These are phyloP conservation scores for Microcebus tavaratra DNA, from an alignment of 2,113 vertebrate genomes.

Conservation along the genomic window DNA sequence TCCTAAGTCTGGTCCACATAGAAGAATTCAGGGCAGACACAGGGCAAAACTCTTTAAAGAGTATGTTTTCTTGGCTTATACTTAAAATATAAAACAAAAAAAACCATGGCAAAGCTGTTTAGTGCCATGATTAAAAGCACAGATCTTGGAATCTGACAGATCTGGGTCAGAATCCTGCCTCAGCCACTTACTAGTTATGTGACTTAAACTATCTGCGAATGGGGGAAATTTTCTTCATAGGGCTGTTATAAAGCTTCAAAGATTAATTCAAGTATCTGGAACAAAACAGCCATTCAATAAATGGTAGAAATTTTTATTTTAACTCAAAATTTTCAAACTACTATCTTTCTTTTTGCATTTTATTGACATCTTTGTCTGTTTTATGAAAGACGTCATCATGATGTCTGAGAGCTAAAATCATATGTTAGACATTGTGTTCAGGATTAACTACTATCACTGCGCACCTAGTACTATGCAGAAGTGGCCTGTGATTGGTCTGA, in stretches of 20 bases:
- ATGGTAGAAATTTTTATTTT: background rate
- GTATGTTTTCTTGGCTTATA: conserved; percentile 3
- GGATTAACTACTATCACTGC: background rate
- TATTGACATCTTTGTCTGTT: background rate
- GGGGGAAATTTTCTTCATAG: background rate
- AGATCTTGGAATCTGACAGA: background rate
- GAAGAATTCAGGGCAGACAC: background rate
- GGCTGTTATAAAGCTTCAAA: background rate
- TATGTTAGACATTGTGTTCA: background rate
- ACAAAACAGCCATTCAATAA: conserved; percentile 2
- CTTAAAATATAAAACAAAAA: conserved; percentile 26
- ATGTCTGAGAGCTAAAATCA: background rate
- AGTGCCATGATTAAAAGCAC: background rate
- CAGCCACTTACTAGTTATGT: background rate
- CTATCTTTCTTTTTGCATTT: background rate
- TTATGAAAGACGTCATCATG: background rate
- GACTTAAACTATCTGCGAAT: background rate
- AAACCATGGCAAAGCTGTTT: background rate
- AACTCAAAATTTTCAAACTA: background rate
- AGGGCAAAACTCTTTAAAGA: background rate
- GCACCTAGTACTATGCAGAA: background rate
- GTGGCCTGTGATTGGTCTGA: background rate
- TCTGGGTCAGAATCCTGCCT: background rate
- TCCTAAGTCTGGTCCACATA: background rate
- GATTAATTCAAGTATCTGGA: conserved; percentile 16